Percentiles rank a stretch among this genome's conserved stretches.
Conservation (phyloP, 2,797 vertebrate species). For the Merluccius polli region DNA sequence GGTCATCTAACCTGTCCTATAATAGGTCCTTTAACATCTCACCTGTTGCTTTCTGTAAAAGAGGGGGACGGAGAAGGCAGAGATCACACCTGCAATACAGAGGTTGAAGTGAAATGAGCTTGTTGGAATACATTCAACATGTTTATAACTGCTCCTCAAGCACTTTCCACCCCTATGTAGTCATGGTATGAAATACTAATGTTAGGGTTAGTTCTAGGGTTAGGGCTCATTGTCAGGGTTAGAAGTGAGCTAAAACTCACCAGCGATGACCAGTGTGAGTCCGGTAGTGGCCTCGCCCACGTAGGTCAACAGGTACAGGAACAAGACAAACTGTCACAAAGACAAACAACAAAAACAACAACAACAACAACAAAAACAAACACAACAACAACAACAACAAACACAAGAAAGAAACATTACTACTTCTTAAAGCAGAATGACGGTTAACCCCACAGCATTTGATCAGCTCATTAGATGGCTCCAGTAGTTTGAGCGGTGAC, state of each 20-base stretch:
- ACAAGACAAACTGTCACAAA: slow-evolving; percentile 74
- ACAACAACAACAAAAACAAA: neutral
- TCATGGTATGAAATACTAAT: too few species aligned
- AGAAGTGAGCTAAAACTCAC: slow-evolving; percentile 61
- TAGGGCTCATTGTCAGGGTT: neutral
- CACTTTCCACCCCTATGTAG: too few species aligned
- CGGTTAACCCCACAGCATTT: neutral
- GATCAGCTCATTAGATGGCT: neutral
- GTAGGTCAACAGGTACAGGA: slow-evolving; percentile 86
- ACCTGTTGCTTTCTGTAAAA: slow-evolving; percentile 90
- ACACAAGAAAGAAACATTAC: too few species aligned
- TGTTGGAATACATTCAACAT: neutral
- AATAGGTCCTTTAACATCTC: slow-evolving; percentile 20
- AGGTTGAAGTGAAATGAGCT: neutral
- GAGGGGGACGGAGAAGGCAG: slow-evolving; percentile 83
- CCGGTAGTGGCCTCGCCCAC: slow-evolving; percentile 82
- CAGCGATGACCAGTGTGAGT: slow-evolving; percentile 83
- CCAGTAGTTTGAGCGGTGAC: neutral
- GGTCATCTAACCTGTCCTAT: neutral
- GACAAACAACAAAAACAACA: neutral
- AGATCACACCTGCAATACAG: slow-evolving; percentile 77
- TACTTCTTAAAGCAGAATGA: too few species aligned
- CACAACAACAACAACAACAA: too few species aligned
- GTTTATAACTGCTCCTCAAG: too few species aligned
- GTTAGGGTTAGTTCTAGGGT: neutral